phyloP scores from a whole-genome alignment of 2,797 vertebrate genomes.

The Euphonia xanthogaster region DNA sequence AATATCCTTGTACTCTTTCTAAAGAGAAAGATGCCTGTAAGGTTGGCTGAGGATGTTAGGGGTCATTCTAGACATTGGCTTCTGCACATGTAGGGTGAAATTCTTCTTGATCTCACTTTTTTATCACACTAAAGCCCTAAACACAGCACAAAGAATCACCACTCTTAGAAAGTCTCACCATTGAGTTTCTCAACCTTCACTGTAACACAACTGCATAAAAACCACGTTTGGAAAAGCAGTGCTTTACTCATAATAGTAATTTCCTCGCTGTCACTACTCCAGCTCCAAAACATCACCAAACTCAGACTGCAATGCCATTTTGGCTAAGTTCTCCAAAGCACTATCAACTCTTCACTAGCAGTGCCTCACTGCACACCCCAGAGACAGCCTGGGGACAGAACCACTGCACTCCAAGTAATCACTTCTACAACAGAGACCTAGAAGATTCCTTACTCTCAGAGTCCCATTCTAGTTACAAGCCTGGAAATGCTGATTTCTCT shows the following conservation, averaged over 20 bases:
- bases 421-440: neutral
- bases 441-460: neutral
- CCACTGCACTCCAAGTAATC: neutral
- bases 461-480: neutral
- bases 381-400: neutral
- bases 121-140: neutral
- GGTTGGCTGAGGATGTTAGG: neutral
- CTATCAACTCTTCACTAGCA: neutral
- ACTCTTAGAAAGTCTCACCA: neutral
- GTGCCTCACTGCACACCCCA: neutral
- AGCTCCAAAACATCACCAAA: neutral
- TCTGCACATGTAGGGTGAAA: neutral
- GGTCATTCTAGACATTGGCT: neutral
- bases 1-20: neutral
- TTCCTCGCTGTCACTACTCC: neutral
- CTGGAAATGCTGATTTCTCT: neutral
- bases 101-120: neutral
- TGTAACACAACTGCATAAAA: neutral
- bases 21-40: neutral
- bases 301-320: neutral
- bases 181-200: neutral
- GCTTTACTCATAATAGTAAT: neutral
- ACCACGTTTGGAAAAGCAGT: neutral
- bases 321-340: neutral
- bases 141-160: neutral